Evolutionary conservation across 2,888 invertebrate species (phyloP).

Genomic region (Caenorhabditis sp.): DNA sequence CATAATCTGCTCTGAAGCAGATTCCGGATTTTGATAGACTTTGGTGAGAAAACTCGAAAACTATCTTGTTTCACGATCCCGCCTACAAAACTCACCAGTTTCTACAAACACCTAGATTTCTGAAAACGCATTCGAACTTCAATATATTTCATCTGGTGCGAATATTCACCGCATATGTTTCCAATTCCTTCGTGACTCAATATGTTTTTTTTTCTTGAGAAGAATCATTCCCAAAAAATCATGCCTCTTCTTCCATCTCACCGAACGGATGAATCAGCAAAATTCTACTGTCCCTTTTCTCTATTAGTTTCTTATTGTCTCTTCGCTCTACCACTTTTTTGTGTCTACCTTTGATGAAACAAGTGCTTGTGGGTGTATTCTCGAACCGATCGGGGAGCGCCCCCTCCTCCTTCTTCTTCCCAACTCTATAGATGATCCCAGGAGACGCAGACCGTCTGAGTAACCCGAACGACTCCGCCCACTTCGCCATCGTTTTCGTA

Average conservation of each 20-base stretch:
- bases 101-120: too few species aligned
- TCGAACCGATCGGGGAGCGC: slow-evolving; percentile 41
- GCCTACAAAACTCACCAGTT: too few species aligned
- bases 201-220: not conserved
- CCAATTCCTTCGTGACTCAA: slow-evolving; percentile 13
- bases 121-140: too few species aligned
- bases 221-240: slow-evolving; percentile 12
- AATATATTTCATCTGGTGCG: not conserved
- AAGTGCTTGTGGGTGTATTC: slow-evolving; percentile 64
- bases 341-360: slow-evolving; percentile 56
- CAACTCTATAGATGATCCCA: slow-evolving; percentile 16
- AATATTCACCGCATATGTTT: slow-evolving; percentile 20
- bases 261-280: slow-evolving; percentile 38
- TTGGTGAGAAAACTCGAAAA: too few species aligned
- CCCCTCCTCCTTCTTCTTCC: slow-evolving; percentile 13
- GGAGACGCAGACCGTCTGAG: slow-evolving; percentile 53
- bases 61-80: too few species aligned
- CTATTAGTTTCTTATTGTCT: slow-evolving; percentile 31
- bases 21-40: too few species aligned
- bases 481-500: slow-evolving; percentile 32
- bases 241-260: slow-evolving; percentile 19
- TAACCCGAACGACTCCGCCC: slow-evolving; percentile 58
- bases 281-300: slow-evolving; percentile 21
- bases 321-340: slow-evolving; percentile 42
- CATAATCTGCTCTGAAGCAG: too few species aligned